Conservation (phyloP, 1,140 invertebrate species). For the Pararge aegeria region DNA sequence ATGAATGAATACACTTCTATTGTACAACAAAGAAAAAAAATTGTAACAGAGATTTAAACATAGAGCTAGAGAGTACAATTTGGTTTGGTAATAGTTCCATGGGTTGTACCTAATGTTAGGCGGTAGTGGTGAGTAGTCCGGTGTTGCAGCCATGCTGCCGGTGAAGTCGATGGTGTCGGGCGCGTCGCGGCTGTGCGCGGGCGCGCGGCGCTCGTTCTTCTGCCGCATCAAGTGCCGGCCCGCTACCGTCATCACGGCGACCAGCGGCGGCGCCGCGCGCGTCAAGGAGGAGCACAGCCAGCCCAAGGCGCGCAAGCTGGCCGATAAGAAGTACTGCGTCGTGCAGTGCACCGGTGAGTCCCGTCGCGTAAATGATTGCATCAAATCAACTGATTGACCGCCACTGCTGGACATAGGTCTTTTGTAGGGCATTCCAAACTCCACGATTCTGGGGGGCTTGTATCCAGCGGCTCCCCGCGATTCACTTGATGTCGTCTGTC, state of each 20-base stretch:
- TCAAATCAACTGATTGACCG: neutral
- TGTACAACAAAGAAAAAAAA: too few relatives aligned
- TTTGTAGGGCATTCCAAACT: too few relatives aligned
- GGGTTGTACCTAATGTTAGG: too few relatives aligned
- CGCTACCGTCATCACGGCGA: neutral
- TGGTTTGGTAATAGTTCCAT: too few relatives aligned
- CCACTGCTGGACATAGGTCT: too few relatives aligned
- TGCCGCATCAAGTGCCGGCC: slow-evolving; percentile 93
- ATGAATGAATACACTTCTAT: too few relatives aligned
- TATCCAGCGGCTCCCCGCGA: too few relatives aligned
- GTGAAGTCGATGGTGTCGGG: slow-evolving; percentile 92
- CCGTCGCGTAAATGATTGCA: neutral
- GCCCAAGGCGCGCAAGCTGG: slow-evolving; percentile 48
- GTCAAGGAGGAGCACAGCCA: slow-evolving; percentile 85
- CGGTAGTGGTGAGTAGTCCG: too few relatives aligned
- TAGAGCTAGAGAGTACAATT: too few relatives aligned
- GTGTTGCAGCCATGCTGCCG: slow-evolving; percentile 89
- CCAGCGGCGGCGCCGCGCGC: slow-evolving; percentile 23
- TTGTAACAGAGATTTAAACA: too few relatives aligned
- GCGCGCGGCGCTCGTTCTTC: slow-evolving; percentile 94
- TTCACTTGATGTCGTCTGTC: too few relatives aligned
- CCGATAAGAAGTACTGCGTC: slow-evolving; percentile 67
- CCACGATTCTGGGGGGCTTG: too few relatives aligned
- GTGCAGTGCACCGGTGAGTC: slow-evolving; percentile 67
- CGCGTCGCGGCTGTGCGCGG: slow-evolving; percentile 88